Evolutionary conservation across 2,888 invertebrate genomes (phyloP).

Genomic region (Frankliniella fusca): DNA sequence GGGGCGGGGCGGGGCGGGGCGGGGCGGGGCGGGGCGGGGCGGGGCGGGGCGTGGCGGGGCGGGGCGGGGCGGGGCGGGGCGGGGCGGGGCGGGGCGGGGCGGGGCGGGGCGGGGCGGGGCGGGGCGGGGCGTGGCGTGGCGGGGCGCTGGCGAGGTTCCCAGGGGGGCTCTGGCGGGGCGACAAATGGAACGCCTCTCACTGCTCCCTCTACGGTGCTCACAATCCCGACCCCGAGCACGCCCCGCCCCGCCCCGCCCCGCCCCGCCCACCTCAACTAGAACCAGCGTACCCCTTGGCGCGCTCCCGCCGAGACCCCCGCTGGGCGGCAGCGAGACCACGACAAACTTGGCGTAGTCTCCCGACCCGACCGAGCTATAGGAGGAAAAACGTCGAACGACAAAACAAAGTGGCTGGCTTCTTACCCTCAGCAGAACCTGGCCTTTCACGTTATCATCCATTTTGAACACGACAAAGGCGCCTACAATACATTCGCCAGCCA

Average conservation of each 20-base stretch:
- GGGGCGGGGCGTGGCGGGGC: not conserved
- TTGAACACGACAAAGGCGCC: too few species aligned
- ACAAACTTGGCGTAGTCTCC: too few species aligned
- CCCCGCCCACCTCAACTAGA: too few species aligned
- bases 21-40: not conserved
- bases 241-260: not conserved
- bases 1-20: not conserved
- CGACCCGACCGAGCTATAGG: too few species aligned
- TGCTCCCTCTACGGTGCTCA: not conserved
- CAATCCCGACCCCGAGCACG: slow-evolving; percentile 3
- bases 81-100: not conserved
- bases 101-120: not conserved
- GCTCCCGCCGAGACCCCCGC: too few species aligned
- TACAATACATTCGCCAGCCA: too few species aligned
- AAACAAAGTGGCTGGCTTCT: too few species aligned
- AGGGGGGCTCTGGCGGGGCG: not conserved
- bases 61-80: not conserved
- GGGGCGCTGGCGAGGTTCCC: not conserved
- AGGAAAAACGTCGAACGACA: too few species aligned
- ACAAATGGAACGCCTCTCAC: not conserved
- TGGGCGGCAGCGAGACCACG: too few species aligned
- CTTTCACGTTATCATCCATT: too few species aligned
- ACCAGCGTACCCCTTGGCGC: too few species aligned
- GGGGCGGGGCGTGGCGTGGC: not conserved
- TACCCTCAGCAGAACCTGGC: too few species aligned